A percentile compares a stretch with the other conserved stretches of the same genome.
Evolutionary conservation across 2,797 vertebrate species (phyloP).

Genomic region (Parauchenoglanis punctatus): DNA sequence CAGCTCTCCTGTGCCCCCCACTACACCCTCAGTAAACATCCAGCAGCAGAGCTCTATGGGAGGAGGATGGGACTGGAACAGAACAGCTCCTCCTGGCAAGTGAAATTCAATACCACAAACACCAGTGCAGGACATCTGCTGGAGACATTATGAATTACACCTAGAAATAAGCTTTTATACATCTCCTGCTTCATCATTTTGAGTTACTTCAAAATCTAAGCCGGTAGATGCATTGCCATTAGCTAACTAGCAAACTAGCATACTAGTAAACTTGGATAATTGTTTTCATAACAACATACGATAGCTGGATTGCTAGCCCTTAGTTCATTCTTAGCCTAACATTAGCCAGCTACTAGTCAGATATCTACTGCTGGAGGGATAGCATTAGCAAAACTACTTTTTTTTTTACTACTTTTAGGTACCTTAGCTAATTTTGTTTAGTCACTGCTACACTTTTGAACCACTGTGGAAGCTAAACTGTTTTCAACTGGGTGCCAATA

Average conservation of each 20-base stretch:
- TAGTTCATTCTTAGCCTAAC: not conserved
- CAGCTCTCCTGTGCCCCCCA: constrained; percentile 80
- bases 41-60: constrained; percentile 89
- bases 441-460: not conserved
- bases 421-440: not conserved
- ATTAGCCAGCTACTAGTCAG: too few species aligned
- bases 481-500: not conserved
- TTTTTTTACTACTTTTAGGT: not conserved
- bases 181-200: not conserved
- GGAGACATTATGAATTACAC: constrained; percentile 46
- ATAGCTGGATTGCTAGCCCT: not conserved
- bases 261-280: not conserved
- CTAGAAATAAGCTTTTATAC: not conserved
- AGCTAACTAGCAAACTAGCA: not conserved
- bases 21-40: constrained; percentile 88
- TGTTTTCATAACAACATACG: too few species aligned
- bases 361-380: not conserved
- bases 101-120: constrained; percentile 15
- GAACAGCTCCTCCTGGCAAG: constrained; percentile 76
- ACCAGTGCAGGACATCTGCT: constrained; percentile 36
- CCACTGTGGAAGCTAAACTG: not conserved
- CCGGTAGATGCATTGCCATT: not conserved
- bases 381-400: not conserved
- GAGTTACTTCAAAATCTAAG: not conserved
- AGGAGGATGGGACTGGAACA: constrained; percentile 93